Evolutionary conservation across 2,113 vertebrate genomes (phyloP).

Genomic region (Pholis gunnellus): DNA sequence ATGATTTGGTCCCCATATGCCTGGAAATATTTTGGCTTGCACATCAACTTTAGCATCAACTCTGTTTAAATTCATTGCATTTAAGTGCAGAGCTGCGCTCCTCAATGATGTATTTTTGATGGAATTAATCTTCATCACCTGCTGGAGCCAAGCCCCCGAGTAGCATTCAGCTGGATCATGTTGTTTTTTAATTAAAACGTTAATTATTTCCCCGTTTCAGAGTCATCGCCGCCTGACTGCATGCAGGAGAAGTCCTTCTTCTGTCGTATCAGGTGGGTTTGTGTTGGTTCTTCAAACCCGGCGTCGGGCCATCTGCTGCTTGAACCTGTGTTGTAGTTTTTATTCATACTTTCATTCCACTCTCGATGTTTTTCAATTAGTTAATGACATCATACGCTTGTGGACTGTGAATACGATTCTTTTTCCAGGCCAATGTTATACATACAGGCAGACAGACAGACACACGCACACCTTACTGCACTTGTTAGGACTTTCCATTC

Average conservation of each 20-base stretch:
- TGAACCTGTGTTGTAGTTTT: slow-evolving; percentile 18
- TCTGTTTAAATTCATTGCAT: slow-evolving; percentile 37
- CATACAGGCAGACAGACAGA: slow-evolving; percentile 9
- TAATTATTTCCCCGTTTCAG: slow-evolving; percentile 73
- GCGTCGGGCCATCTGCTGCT: slow-evolving; percentile 66
- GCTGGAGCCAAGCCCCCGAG: background rate
- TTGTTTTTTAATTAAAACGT: slow-evolving; percentile 62
- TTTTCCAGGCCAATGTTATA: slow-evolving; percentile 41
- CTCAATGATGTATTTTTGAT: slow-evolving; percentile 15
- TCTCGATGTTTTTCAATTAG: slow-evolving; percentile 51
- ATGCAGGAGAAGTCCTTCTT: slow-evolving; percentile 97
- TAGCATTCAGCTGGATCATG: background rate
- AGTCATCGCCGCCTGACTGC: slow-evolving; percentile 89
- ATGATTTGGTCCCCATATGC: background rate
- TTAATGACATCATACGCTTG: slow-evolving; percentile 60
- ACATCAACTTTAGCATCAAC: background rate
- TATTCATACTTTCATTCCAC: slow-evolving; percentile 64
- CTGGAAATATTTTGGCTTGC: background rate
- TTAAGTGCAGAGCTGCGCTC: background rate
- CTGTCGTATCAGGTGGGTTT: slow-evolving; percentile 93
- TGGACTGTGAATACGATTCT: slow-evolving; percentile 34
- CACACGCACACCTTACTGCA: background rate
- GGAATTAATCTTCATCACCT: slow-evolving; percentile 6
- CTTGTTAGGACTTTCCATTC: background rate
- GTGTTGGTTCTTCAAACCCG: background rate